Conservation (phyloP, 2,797 vertebrate genomes). For the Aphelocoma californica region DNA sequence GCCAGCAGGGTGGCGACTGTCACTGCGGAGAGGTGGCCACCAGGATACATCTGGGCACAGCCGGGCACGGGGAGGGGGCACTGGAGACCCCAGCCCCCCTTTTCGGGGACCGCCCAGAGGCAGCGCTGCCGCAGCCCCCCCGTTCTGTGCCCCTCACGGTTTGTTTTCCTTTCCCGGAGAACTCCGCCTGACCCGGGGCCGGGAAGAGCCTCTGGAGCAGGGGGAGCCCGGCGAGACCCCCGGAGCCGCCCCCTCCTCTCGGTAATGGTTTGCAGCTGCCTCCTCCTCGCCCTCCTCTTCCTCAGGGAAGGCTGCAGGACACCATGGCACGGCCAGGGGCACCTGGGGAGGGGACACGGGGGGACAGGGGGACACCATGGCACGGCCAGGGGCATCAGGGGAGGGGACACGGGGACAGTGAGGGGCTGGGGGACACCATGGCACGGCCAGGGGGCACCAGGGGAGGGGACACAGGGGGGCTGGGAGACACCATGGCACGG, state of each 20-base stretch:
- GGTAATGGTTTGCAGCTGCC: neutral
- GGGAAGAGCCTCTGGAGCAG: neutral
- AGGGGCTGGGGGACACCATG: too few relatives aligned
- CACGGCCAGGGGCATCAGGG: neutral
- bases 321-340: neutral
- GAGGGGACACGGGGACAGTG: neutral
- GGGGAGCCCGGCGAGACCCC: neutral
- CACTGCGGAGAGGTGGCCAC: fast-evolving
- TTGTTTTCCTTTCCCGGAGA: conserved; percentile 8
- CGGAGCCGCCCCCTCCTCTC: neutral
- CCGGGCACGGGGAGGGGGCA: neutral
- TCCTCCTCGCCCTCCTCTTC: neutral
- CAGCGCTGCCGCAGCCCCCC: neutral
- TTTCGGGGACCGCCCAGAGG: neutral
- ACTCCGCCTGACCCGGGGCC: neutral
- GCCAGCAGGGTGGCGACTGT: neutral
- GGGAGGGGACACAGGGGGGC: neutral
- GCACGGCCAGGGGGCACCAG: too few relatives aligned
- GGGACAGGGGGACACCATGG: neutral
- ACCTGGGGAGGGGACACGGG: neutral
- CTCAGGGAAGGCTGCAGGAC: neutral
- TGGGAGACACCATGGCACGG: neutral
- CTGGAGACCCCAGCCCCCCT: neutral
- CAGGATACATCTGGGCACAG: neutral
- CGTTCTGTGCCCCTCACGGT: neutral